Conservation (phyloP, 37 sponge, comb jelly and placozoan species). For the Chondrosia reniformis region DNA sequence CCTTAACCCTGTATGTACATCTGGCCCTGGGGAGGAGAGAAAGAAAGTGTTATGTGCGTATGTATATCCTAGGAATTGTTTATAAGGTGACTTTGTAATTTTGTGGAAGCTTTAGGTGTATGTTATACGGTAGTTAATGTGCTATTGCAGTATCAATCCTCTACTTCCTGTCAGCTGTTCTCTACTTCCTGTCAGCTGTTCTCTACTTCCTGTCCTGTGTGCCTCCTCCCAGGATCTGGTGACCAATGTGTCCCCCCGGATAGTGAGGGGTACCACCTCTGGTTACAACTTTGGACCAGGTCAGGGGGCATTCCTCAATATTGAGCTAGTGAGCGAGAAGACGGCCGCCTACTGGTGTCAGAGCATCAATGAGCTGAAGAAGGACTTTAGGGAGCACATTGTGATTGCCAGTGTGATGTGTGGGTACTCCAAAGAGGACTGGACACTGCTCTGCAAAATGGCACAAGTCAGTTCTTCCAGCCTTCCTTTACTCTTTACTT, state of each 20-base stretch:
- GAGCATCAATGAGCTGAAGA: constrained; percentile 85
- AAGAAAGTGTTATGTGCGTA: too few species aligned
- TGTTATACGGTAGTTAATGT: too few species aligned
- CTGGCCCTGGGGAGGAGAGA: too few species aligned
- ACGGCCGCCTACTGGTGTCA: constrained; percentile 94
- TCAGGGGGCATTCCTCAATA: constrained; percentile 92
- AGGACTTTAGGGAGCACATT: constrained; percentile 83
- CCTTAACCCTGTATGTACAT: too few species aligned
- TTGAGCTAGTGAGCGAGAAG: constrained; percentile 95
- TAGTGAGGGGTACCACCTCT: constrained; percentile 85
- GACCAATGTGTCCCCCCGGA: constrained; percentile 95
- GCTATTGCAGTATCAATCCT: too few species aligned
- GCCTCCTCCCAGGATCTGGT: constrained; percentile 76
- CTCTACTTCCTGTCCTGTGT: too few species aligned
- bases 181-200: too few species aligned
- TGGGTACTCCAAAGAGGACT: constrained; percentile 83
- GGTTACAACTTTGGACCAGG: constrained; percentile 89
- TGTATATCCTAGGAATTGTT: too few species aligned
- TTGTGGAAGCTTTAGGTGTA: too few species aligned
- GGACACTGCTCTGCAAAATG: constrained; percentile 69
- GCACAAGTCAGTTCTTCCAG: constrained; percentile 41
- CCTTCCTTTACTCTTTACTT: too few species aligned
- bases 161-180: too few species aligned
- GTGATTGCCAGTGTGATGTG: constrained; percentile 96
- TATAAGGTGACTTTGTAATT: too few species aligned